Evolutionary conservation across 2,113 vertebrate species (phyloP), one percentile per base, ranked within the genome.

Genomic region (Uropsilus gracilis): DNA sequence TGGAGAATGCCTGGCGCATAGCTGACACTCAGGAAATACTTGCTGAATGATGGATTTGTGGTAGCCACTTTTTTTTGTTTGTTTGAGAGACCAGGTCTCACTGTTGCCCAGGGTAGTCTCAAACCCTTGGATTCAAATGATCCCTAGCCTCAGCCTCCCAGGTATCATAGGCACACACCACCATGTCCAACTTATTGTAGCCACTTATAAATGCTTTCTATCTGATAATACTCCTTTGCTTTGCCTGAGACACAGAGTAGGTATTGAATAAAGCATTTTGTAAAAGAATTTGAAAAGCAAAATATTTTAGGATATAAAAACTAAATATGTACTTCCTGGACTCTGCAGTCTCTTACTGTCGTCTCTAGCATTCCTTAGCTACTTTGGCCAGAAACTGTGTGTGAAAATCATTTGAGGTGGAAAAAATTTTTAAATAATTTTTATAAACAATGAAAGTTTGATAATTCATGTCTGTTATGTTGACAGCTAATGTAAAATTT

Each of bases 281-380:
- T 80, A 24, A 78, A 92, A 83, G 63, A 91, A 78, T 83, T 57
- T 37, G 76, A 94, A 76, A 88, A 59, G 32, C 24, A n/a, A 94
- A 66, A 77, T 13, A 46, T 66, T 64, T 95, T 73, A 55, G 24
- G 34, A 61, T 76, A 8, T 22, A 55, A 46, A 83, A 44, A 81
- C 20, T 39, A 77, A 80, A 8, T 28, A 26, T 1, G 1, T 6
- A 28, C 32, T 69, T 4, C 18, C 17, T 39, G 42, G 69, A 17
- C 92, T 11, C 64, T 18, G 26, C 32, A 28, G 1, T 78, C 30
- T 80, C 44, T 80, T 61, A 80, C 71, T 86, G 9, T 30, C 61
- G 84, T 55, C 61, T 34, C 44, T 71, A n/a, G 61, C 42, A 12
- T 63, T 64, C 22, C 44, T 63, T 68, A 48, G 4, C 66, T 86